Conservation (phyloP, 2,797 vertebrate genomes). For the Phaenicophaeus curvirostris region DNA sequence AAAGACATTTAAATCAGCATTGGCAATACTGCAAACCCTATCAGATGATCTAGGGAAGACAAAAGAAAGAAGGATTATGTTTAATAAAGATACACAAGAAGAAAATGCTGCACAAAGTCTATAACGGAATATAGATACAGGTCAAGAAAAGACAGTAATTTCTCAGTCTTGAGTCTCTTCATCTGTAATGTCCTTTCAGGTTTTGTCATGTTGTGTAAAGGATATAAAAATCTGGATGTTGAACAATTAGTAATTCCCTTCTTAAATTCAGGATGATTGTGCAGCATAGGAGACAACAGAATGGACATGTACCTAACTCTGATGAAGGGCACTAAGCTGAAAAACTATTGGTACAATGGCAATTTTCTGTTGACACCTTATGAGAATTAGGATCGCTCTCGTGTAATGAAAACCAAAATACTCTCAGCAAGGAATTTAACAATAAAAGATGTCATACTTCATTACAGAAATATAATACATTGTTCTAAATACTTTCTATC, state of each 20-base stretch:
- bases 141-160: background rate
- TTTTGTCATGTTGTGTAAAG: background rate
- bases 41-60: background rate
- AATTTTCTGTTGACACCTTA: background rate
- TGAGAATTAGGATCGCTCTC: background rate
- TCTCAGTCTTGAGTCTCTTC: background rate
- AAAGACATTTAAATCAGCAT: background rate
- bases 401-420: background rate
- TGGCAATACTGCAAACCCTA: background rate
- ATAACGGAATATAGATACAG: background rate
- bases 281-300: background rate
- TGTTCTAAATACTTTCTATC: background rate
- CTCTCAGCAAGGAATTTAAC: background rate
- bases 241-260: background rate
- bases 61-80: background rate
- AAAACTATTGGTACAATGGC: background rate
- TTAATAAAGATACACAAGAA: background rate
- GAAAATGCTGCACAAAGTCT: background rate
- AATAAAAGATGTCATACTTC: background rate
- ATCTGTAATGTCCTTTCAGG: background rate
- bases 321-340: background rate
- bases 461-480: background rate
- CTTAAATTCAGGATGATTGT: background rate
- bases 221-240: background rate
- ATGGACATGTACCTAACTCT: rapidly evolving